These are phyloP conservation scores for Mesorhabditis spiculigera DNA, from an alignment of 2,888 invertebrate species.

Conservation along the genomic window DNA sequence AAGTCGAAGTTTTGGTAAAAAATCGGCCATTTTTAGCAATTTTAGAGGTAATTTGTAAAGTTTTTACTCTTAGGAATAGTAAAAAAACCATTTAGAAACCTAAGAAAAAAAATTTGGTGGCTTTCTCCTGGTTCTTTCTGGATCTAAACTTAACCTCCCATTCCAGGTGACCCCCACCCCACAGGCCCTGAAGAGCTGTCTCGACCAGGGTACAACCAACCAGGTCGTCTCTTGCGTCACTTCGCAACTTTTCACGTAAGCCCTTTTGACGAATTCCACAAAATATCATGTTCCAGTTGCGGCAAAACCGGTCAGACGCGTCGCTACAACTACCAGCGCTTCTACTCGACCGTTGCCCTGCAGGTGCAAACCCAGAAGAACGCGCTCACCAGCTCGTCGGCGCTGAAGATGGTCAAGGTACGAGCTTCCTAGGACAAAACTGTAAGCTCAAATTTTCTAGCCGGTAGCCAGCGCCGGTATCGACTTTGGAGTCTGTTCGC, in stretches of 20 bases:
- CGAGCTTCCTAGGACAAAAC: not conserved
- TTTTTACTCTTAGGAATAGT: not conserved
- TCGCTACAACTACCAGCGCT: slow-evolving; percentile 1
- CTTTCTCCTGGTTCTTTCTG: not conserved
- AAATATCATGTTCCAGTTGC: not conserved
- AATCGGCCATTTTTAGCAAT: not conserved
- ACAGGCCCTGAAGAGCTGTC: slow-evolving; percentile 4
- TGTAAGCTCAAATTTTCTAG: not conserved
- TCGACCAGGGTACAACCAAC: not conserved
- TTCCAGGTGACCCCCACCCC: slow-evolving; percentile 1
- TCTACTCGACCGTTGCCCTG: not conserved
- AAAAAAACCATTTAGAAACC: not conserved
- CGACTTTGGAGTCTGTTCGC: not conserved
- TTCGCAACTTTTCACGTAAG: not conserved
- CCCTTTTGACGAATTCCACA: not conserved
- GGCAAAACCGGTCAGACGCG: not conserved
- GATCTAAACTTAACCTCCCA: not conserved
- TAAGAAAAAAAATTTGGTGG: not conserved
- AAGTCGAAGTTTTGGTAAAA: too few species aligned
- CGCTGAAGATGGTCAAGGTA: not conserved
- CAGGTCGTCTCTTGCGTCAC: slow-evolving; percentile 6
- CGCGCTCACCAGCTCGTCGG: slow-evolving; percentile 1
- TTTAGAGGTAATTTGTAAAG: not conserved
- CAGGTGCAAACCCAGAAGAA: not conserved
- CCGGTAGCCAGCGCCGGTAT: slow-evolving; percentile 1